Evolutionary conservation across 2,797 vertebrate genomes (phyloP), one percentile per base, ranked within the genome.

Genomic region (Coregonus suidteri): DNA sequence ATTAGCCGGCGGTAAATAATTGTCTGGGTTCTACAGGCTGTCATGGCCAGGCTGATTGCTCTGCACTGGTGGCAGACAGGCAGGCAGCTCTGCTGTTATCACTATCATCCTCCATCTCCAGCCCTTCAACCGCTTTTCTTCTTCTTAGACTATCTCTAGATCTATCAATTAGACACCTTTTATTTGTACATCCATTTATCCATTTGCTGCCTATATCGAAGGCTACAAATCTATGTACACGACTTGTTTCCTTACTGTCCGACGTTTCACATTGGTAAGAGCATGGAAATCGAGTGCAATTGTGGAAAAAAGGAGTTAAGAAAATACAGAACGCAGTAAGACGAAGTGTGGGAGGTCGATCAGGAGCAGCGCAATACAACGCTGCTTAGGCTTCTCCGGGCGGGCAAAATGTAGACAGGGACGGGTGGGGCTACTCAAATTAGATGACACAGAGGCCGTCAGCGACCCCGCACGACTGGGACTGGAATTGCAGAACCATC

Each of bases 1-100:
- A 95, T 95, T 93, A 91, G 89, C 83, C 88, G 83, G 87, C 83
- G 88, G 87, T 90, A 87, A 94, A 93, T 94, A 93, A 94, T 94
- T 94, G 93, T 89, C 86, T 86, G 82, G 89, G 18, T 88, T 91
- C 91, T 94, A 91, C 93, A 91, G 91, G 88, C 93, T 93, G 93
- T 93, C 92, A 94, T 94, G 94, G 94, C 92, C 88, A 65, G 88
- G 86, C 89, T 93, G 94, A 93, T 93, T 93, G 92, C 90, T 77
- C 87, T 88, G 90, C 89, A 88, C 85, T 89, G 90, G 87, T 89
- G 90, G 86, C 88, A 91, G 88, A 67, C 64, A 66, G 64, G n/a
- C 54, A 59, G 54, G 54, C 54, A 59, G 18, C 54, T 59, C 54
- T 6, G 18, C 67, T 82, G 88, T 87, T 89, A 87, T 88, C 89